Percentiles rank a stretch among this genome's conserved stretches.
Evolutionary conservation across 2,113 vertebrate genomes (phyloP).

Genomic region (Paramisgurnus dabryanus): DNA sequence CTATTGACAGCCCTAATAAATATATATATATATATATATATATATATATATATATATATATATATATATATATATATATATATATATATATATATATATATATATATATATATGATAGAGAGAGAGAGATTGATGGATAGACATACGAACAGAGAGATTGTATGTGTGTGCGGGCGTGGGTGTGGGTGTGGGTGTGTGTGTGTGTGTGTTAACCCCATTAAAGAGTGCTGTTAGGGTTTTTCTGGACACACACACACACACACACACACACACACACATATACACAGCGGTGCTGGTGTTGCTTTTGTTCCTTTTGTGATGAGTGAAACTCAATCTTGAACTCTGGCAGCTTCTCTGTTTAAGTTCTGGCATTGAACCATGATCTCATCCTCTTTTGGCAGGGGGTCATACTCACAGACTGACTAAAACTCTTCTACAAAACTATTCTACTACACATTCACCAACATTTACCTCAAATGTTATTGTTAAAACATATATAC

Average conservation of each 20-base stretch:
- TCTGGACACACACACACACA: constrained; percentile 26
- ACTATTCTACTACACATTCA: background rate
- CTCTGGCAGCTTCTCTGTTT: constrained; percentile 43
- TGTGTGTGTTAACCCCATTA: constrained; percentile 40
- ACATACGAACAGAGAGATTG: background rate
- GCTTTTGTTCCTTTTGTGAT: constrained; percentile 41
- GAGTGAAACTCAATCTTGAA: constrained; percentile 48
- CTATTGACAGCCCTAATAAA: no score
- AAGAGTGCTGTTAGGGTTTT: background rate
- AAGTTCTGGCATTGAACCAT: constrained; percentile 40
- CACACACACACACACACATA: no score
- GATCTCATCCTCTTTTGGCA: constrained; percentile 46
- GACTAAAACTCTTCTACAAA: constrained; percentile 1
- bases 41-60: no score
- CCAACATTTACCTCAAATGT: background rate
- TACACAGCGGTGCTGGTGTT: constrained; percentile 17
- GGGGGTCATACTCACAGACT: background rate
- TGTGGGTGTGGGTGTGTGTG: no score
- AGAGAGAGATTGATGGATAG: no score
- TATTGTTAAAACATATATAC: no score
- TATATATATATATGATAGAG: no score
- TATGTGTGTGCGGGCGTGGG: no score
- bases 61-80: no score
- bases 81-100: no score
- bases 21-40: no score